A percentile compares a stretch with the other conserved stretches of the same genome.
Conservation (phyloP, 30 jellyfish, hydroid and myxozoan genomes). For the Aurelia coerulea region DNA sequence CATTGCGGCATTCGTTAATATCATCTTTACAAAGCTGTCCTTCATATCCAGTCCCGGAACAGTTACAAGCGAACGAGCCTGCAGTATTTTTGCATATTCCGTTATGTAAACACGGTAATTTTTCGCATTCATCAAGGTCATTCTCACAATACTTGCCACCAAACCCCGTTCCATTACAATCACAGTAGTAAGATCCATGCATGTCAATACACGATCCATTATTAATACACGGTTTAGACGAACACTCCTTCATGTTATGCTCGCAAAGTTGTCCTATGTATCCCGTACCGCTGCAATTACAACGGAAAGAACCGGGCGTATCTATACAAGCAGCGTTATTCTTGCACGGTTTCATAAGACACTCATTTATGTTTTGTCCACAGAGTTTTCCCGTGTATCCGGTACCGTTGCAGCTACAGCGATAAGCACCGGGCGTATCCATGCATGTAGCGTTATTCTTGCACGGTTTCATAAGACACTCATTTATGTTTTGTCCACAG, state of each 20-base stretch:
- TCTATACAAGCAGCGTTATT: slow-evolving; percentile 59
- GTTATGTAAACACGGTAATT: slow-evolving; percentile 20
- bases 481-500: slow-evolving; percentile 23
- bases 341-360: slow-evolving; percentile 39
- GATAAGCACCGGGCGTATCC: slow-evolving; percentile 48
- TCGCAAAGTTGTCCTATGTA: slow-evolving; percentile 64
- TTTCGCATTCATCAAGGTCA: slow-evolving; percentile 27
- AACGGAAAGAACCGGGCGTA: slow-evolving; percentile 47
- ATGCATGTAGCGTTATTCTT: slow-evolving; percentile 52
- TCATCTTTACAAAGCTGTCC: slow-evolving; percentile 59
- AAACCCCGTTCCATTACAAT: slow-evolving; percentile 57
- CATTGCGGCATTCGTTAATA: slow-evolving; percentile 47
- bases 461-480: slow-evolving; percentile 42
- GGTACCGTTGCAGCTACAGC: slow-evolving; percentile 40
- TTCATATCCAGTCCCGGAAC: slow-evolving; percentile 36
- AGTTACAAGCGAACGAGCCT: slow-evolving; percentile 50
- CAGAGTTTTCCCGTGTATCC: slow-evolving; percentile 59
- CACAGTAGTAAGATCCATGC: slow-evolving; percentile 14
- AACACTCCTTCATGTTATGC: neutral
- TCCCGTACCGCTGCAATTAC: slow-evolving; percentile 50
- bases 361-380: slow-evolving; percentile 15
- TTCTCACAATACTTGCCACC: slow-evolving; percentile 31
- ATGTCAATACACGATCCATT: slow-evolving; percentile 37
- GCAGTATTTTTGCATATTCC: slow-evolving; percentile 35
- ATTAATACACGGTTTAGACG: slow-evolving; percentile 28